These are phyloP conservation scores for Ctena decussata DNA, from an alignment of 2,888 invertebrate genomes.

Conservation along the genomic window DNA sequence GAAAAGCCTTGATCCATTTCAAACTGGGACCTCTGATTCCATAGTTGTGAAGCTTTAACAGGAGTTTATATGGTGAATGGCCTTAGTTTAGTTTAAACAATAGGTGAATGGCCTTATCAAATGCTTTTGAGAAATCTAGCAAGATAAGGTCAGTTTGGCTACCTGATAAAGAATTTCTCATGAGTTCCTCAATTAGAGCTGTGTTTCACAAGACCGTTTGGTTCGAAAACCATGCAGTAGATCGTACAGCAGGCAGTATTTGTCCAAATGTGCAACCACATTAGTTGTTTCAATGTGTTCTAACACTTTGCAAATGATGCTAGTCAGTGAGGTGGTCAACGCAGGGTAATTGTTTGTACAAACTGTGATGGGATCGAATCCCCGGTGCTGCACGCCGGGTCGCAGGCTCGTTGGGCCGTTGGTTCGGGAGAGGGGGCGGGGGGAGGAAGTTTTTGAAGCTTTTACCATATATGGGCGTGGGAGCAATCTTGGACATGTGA, in stretches of 20 bases:
- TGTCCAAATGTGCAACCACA: not conserved
- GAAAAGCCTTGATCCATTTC: constrained; percentile 9
- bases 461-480: too few relatives aligned
- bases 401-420: too few relatives aligned
- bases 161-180: not conserved
- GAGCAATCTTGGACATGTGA: too few relatives aligned
- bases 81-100: too few relatives aligned
- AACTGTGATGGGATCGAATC: too few relatives aligned
- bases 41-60: not conserved
- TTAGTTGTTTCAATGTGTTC: not conserved
- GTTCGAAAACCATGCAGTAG: not conserved
- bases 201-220: not conserved
- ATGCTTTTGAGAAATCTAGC: not conserved
- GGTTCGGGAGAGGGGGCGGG: too few relatives aligned
- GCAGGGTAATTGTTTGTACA: too few relatives aligned
- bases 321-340: not conserved
- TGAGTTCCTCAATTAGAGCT: not conserved
- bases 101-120: not conserved
- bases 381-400: too few relatives aligned
- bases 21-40: not conserved
- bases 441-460: too few relatives aligned
- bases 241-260: not conserved
- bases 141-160: not conserved
- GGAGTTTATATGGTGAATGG: not conserved
- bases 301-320: not conserved